Percentiles rank a stretch among this genome's conserved stretches.
Conservation (phyloP, 2,888 invertebrate genomes). For the Mylabris sibirica region DNA sequence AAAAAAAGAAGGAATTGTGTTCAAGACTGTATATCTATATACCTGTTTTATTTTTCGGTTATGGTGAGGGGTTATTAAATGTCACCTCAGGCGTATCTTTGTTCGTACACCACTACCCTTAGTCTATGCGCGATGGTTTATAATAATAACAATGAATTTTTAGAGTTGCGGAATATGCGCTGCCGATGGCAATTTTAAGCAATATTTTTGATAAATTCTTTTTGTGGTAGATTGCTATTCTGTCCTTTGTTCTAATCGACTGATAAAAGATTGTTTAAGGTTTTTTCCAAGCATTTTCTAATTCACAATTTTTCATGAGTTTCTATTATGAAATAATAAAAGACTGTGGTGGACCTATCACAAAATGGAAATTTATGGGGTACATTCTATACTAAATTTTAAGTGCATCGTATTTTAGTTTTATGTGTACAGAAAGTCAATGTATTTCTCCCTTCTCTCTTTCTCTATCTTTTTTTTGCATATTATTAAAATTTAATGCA, state of each 20-base stretch:
- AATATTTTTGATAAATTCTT: slow-evolving; percentile 35
- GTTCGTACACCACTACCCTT: slow-evolving; percentile 26
- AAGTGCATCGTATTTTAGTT: slow-evolving; percentile 36
- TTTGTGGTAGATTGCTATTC: neutral
- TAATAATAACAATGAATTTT: slow-evolving; percentile 32
- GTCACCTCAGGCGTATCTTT: slow-evolving; percentile 34
- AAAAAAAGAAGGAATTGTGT: neutral
- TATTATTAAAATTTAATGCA: slow-evolving; percentile 35
- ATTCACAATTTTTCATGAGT: neutral
- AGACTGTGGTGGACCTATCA: slow-evolving; percentile 23
- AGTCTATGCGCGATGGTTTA: slow-evolving; percentile 20
- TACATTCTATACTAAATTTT: slow-evolving; percentile 37
- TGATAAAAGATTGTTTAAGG: slow-evolving; percentile 10
- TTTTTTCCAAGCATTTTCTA: neutral
- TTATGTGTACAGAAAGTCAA: slow-evolving; percentile 31
- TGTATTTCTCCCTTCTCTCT: slow-evolving; percentile 17
- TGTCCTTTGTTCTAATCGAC: neutral
- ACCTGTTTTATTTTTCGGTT: slow-evolving; percentile 18
- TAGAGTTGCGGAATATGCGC: slow-evolving; percentile 16
- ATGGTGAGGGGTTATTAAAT: slow-evolving; percentile 24
- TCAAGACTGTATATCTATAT: too few species aligned
- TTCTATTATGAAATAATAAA: neutral
- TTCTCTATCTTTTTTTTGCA: slow-evolving; percentile 34
- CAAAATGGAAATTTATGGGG: slow-evolving; percentile 38
- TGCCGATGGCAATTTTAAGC: slow-evolving; percentile 32